These are phyloP conservation scores for Caenorhabditis doughertyi DNA, from an alignment of 2,888 invertebrate species.

Conservation along the genomic window DNA sequence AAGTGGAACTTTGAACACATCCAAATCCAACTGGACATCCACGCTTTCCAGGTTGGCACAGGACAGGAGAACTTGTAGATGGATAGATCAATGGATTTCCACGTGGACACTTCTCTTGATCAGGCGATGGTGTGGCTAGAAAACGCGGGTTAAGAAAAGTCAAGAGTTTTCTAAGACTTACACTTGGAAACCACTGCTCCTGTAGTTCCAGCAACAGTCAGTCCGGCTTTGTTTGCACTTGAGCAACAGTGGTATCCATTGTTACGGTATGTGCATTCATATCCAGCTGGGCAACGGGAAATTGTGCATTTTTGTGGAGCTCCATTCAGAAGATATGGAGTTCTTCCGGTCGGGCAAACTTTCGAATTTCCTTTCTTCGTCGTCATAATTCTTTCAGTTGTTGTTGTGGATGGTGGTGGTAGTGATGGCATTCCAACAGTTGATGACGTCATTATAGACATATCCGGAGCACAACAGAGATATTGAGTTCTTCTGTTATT, in stretches of 20 bases:
- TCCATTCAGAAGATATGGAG: constrained; percentile 75
- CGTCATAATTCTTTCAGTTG: constrained; percentile 32
- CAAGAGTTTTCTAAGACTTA: not conserved
- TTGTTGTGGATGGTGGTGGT: constrained; percentile 46
- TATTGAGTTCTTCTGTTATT: constrained; percentile 73
- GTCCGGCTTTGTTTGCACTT: constrained; percentile 33
- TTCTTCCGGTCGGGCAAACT: constrained; percentile 71
- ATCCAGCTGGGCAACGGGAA: constrained; percentile 69
- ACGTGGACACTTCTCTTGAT: constrained; percentile 64
- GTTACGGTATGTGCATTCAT: constrained; percentile 73
- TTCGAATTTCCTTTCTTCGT: constrained; percentile 41
- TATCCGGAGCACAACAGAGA: constrained; percentile 71
- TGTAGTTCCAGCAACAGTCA: constrained; percentile 49
- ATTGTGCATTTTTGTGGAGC: constrained; percentile 72
- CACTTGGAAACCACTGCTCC: constrained; percentile 37
- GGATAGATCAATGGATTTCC: constrained; percentile 74
- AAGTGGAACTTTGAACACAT: constrained; percentile 60
- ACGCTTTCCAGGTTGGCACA: constrained; percentile 68
- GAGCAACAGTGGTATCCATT: constrained; percentile 74
- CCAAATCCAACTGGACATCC: constrained; percentile 71
- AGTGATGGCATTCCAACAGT: constrained; percentile 31
- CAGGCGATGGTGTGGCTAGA: constrained; percentile 49
- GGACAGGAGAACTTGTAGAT: constrained; percentile 72
- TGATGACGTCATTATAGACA: not conserved
- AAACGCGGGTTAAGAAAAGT: not conserved